phyloP scores from a whole-genome alignment of 1,140 invertebrate species.

The Thaumetopoea pityocampa region DNA sequence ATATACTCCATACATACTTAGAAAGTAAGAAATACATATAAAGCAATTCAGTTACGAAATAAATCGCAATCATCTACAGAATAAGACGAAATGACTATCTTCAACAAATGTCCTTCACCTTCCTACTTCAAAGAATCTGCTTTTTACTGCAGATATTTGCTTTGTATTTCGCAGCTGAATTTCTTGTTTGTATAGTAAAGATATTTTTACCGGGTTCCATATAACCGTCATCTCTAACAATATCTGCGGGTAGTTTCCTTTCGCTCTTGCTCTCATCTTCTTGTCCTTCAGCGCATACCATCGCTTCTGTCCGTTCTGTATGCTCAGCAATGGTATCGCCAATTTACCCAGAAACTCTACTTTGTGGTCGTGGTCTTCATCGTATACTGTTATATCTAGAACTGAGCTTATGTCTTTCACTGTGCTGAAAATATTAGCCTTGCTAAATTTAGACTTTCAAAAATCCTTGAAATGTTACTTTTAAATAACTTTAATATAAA shows the following conservation, averaged over 20 bases:
- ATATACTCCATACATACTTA: no score
- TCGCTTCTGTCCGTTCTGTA: conserved; percentile 93
- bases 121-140: no score
- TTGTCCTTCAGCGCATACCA: conserved; percentile 99
- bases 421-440: conserved; percentile 86
- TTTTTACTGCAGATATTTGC: no score
- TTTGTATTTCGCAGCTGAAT: no score
- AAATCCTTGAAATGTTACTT: no score
- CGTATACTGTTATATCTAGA: conserved; percentile 97
- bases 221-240: conserved; percentile 93
- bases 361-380: conserved; percentile 98
- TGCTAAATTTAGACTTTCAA: no score
- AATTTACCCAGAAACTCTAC: conserved; percentile 98
- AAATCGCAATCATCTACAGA: no score
- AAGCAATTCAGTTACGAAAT: no score
- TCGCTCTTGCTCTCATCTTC: conserved; percentile 90
- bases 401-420: conserved; percentile 98
- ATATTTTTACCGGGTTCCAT: conserved; percentile 89
- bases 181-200: neutral
- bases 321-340: conserved; percentile 90
- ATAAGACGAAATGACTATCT: no score
- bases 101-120: no score
- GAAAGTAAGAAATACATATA: no score
- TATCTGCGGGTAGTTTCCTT: conserved; percentile 94
- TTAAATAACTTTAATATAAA: no score